phyloP scores from a whole-genome alignment of 1,140 invertebrate species.

The Heliothis virescens region DNA sequence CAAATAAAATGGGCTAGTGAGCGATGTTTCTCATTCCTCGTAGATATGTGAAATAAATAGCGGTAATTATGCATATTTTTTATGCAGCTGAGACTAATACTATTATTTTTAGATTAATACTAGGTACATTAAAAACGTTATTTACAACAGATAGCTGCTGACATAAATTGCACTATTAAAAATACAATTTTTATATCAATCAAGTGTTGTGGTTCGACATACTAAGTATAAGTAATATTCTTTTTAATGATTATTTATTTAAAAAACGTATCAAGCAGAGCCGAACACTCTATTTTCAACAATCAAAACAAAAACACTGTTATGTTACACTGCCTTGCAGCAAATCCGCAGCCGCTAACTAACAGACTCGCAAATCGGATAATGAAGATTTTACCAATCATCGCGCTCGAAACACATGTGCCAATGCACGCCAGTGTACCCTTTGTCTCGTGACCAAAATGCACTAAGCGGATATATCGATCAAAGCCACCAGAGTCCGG shows the following conservation, averaged over 20 bases:
- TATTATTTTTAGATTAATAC: too few relatives aligned
- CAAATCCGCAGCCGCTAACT: neutral
- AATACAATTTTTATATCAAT: too few relatives aligned
- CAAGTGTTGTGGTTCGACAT: too few relatives aligned
- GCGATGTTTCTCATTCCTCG: constrained; percentile 6
- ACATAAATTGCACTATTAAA: too few relatives aligned
- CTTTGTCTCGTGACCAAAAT: constrained; percentile 14
- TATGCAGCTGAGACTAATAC: neutral
- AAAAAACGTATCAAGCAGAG: too few relatives aligned
- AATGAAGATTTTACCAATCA: constrained; percentile 37
- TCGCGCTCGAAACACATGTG: neutral
- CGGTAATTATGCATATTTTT: constrained; percentile 13
- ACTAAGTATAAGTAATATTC: too few relatives aligned
- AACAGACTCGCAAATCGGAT: constrained; percentile 36
- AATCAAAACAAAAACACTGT: neutral
- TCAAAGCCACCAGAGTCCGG: constrained; percentile 29
- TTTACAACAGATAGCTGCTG: too few relatives aligned
- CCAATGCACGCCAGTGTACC: neutral
- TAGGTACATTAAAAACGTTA: too few relatives aligned
- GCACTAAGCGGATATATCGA: constrained; percentile 34
- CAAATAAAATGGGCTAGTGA: constrained; percentile 23
- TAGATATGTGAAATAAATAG: constrained; percentile 14
- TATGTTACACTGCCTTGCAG: neutral
- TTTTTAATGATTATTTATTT: too few relatives aligned
- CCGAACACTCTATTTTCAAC: too few relatives aligned